phyloP scores from a whole-genome alignment of 2,888 invertebrate species.

The Glyphotaelius pellucidus region DNA sequence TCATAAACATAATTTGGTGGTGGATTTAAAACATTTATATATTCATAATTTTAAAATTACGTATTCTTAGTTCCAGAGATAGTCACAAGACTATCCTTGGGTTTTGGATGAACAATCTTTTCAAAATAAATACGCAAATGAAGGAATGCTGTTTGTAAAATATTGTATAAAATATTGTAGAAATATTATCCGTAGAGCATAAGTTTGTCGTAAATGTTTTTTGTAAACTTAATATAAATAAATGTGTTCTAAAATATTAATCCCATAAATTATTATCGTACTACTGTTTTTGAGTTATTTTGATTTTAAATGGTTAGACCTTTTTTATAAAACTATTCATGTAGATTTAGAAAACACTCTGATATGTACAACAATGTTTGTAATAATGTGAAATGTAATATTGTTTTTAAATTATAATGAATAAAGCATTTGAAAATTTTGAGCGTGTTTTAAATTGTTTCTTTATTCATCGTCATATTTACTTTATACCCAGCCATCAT shows the following conservation, averaged over 20 bases:
- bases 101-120: not conserved
- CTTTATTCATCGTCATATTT: not conserved
- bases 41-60: conserved; percentile 7
- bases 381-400: conserved; percentile 14
- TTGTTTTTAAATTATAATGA: conserved; percentile 44
- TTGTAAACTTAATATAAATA: not conserved
- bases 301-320: not conserved
- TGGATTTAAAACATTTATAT: conserved; percentile 65
- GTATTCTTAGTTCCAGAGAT: not conserved
- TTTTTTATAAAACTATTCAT: not conserved
- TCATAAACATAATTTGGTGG: conserved; percentile 69
- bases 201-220: not conserved
- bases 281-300: not conserved
- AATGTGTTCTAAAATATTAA: not conserved
- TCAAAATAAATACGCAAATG: not conserved
- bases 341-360: conserved; percentile 22
- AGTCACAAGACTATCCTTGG: not conserved
- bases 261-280: not conserved
- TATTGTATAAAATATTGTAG: conserved; percentile 40
- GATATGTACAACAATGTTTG: conserved; percentile 39
- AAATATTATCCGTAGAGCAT: conserved; percentile 12
- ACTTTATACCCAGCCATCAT: not conserved
- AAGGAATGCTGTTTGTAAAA: conserved; percentile 7
- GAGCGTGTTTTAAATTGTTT: not conserved
- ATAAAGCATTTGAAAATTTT: conserved; percentile 25